Evolutionary conservation across 2,113 vertebrate genomes (phyloP), one percentile per base, ranked within the genome.

Genomic region (Gulo gulo): DNA sequence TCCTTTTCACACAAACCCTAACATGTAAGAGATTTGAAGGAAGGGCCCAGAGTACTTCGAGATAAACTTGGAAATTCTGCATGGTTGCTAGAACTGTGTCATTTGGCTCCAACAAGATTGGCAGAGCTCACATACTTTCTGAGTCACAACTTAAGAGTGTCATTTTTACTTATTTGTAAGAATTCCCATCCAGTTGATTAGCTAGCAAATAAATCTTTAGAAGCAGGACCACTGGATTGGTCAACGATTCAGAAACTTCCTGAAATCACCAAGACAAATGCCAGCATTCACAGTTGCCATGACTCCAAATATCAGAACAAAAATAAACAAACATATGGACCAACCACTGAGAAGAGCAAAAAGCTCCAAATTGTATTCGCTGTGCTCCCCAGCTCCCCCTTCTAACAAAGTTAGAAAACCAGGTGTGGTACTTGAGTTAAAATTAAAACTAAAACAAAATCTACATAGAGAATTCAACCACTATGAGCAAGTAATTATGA

Each of bases 1-100:
- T 98, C 95, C 92, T 97, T 94, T 97, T 98, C 18, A 79, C 42
- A 97, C 85, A 97, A 98, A 97, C 92, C 91, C 89, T 76, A 96
- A 93, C 91, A 97, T 86, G 74, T 95, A 96, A 95, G 95, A 97
- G 98, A 93, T 90, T 95, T 96, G 93, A 97, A 74, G 96, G 84
- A 98, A 92, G 55, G 85, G 63, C 96, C 83, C 74, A 96, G 91
- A 80, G 94, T 82, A 95, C 88, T 97, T 45, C 73, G 65, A 98
- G 88, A 95, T 94, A 97, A 98, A 95, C 84, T 42, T 34, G 73
- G 36, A 91, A 69, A 26, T 57, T 36, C 85, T 74, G 2, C 47
- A 21, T 26, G 24, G 42, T 50, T 59, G 96, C 21, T 45, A 90
- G 52, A 78, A 83, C 42, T 90, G 14, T 71, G 63, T 36, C 36